Conservation (phyloP, 2,888 invertebrate genomes). For the Drosophila stalkeri region DNA sequence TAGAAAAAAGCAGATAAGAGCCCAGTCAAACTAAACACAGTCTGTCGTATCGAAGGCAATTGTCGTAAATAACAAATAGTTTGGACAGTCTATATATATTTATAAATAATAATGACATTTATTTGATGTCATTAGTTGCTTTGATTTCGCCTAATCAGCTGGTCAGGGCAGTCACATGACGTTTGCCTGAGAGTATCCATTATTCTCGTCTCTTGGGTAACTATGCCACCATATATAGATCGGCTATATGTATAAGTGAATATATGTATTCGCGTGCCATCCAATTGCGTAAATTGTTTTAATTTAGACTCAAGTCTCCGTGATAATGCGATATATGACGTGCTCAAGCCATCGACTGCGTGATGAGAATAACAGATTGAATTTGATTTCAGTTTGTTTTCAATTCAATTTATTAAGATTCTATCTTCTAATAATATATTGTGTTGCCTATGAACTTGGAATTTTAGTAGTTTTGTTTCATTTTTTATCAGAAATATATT, state of each 20-base stretch:
- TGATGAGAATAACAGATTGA: conserved; percentile 34
- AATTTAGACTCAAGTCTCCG: conserved; percentile 26
- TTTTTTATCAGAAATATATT: not conserved
- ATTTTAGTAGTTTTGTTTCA: not conserved
- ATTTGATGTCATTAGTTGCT: conserved; percentile 39
- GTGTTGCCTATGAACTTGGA: not conserved
- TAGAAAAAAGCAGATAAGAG: conserved; percentile 9
- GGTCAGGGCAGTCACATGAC: conserved; percentile 14
- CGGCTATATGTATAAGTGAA: conserved; percentile 8
- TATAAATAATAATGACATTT: conserved; percentile 16
- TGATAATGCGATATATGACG: conserved; percentile 28
- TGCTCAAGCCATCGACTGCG: conserved; percentile 11
- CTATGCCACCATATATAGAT: conserved; percentile 13
- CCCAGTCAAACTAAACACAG: not conserved
- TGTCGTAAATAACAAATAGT: conserved; percentile 34
- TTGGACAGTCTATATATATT: conserved; percentile 3
- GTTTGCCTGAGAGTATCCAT: conserved; percentile 7
- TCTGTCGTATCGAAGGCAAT: conserved; percentile 38
- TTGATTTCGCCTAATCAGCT: conserved; percentile 8
- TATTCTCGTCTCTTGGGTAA: conserved; percentile 6
- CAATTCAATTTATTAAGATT: conserved; percentile 12
- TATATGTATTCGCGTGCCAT: conserved; percentile 40
- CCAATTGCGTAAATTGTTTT: conserved; percentile 37
- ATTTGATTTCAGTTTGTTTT: conserved; percentile 13
- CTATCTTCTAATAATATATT: not conserved